Conservation (phyloP, 1,140 invertebrate genomes). For the Nasonia vitripennis region DNA sequence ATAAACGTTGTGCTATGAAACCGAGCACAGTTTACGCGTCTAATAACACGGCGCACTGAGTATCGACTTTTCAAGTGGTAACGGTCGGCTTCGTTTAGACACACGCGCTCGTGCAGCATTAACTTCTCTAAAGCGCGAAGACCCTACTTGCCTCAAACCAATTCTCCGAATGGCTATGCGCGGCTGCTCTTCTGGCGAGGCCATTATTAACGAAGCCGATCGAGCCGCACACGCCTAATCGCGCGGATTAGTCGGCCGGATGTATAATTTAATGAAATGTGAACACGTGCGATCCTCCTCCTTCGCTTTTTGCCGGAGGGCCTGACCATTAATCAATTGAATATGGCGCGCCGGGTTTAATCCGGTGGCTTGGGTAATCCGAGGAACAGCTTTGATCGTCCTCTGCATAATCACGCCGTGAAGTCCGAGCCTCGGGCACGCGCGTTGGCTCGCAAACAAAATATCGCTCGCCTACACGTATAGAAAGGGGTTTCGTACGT, state of each 20-base stretch:
- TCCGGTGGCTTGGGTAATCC: background rate
- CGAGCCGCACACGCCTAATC: constrained; percentile 3
- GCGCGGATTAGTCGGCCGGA: background rate
- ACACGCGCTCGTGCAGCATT: no score
- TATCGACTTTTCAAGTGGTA: no score
- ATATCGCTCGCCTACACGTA: background rate
- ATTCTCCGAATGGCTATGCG: background rate
- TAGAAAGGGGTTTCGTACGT: background rate
- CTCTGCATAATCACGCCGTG: constrained; percentile 16
- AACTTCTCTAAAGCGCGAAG: background rate
- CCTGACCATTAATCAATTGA: constrained; percentile 15
- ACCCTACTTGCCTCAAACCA: background rate
- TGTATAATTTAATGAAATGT: constrained; percentile 26
- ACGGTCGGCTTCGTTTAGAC: no score
- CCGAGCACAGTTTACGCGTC: background rate
- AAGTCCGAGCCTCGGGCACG: background rate
- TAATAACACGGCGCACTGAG: no score
- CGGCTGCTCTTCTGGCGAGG: background rate
- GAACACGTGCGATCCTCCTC: constrained; percentile 4
- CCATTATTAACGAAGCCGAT: constrained; percentile 10
- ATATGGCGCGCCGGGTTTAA: background rate
- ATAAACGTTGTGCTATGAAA: no score
- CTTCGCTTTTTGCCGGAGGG: background rate
- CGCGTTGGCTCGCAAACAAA: background rate
- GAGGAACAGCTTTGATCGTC: background rate